Evolutionary conservation across 1,140 invertebrate species (phyloP).

Genomic region (Megalonaias nervosa): DNA sequence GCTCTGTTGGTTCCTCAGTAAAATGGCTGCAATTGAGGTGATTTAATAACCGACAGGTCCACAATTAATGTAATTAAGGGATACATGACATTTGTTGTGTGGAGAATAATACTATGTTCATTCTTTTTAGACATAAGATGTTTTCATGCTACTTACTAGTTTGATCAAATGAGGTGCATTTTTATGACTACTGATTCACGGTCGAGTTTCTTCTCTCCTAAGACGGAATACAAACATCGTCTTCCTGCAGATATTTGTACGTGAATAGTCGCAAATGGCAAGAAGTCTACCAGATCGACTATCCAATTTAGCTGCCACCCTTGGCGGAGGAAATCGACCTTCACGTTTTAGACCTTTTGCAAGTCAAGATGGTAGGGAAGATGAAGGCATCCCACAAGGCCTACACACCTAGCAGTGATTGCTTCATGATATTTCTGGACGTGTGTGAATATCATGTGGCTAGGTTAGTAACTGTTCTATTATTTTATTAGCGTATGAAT

Average conservation of each 20-base stretch:
- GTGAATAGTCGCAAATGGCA: constrained; percentile 92
- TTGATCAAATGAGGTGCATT: too few relatives aligned
- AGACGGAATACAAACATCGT: neutral
- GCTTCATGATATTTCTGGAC: constrained; percentile 92
- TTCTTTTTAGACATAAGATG: too few relatives aligned
- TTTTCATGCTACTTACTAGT: too few relatives aligned
- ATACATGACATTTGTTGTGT: too few relatives aligned
- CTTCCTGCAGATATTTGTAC: constrained; percentile 81
- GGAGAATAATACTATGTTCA: too few relatives aligned
- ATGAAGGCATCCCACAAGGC: constrained; percentile 89
- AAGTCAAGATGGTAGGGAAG: constrained; percentile 84
- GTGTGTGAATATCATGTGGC: constrained; percentile 89
- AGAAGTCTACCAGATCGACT: constrained; percentile 82
- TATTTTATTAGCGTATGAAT: too few relatives aligned
- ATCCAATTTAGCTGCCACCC: constrained; percentile 86
- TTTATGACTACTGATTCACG: too few relatives aligned
- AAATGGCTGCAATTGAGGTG: too few relatives aligned
- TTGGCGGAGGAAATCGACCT: constrained; percentile 95
- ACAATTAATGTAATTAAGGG: too few relatives aligned
- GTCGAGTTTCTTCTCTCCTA: too few relatives aligned
- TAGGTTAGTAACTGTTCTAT: constrained; percentile 75
- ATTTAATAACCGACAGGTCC: too few relatives aligned
- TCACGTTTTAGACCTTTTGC: constrained; percentile 88
- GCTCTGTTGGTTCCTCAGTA: too few relatives aligned
- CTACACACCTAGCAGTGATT: constrained; percentile 90